These are phyloP conservation scores for Thereva unica DNA, from an alignment of 2,888 invertebrate species.

Conservation along the genomic window DNA sequence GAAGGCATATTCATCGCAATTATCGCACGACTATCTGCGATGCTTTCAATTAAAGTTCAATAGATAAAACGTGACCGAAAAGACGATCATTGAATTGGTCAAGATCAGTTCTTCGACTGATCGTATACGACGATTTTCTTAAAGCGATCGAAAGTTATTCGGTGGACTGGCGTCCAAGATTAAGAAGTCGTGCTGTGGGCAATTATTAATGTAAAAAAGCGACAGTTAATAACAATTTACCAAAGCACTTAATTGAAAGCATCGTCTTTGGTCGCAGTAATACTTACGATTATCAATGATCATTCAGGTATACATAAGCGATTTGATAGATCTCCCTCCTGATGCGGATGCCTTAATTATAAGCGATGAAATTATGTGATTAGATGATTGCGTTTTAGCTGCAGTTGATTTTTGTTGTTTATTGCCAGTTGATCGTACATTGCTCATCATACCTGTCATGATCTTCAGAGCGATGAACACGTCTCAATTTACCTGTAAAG, in stretches of 20 bases:
- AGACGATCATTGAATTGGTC: constrained; percentile 23
- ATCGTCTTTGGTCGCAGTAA: constrained; percentile 10
- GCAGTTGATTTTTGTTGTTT: constrained; percentile 19
- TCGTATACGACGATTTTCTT: constrained; percentile 5
- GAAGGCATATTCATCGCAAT: constrained; percentile 1
- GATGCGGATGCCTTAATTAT: constrained; percentile 25
- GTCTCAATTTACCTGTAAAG: constrained; percentile 31
- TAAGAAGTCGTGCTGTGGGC: constrained; percentile 23
- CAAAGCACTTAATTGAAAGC: constrained; percentile 19
- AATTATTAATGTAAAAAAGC: not conserved
- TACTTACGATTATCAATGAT: not conserved
- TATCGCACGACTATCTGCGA: constrained; percentile 26
- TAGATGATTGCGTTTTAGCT: constrained; percentile 21
- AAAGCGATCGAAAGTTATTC: constrained; percentile 24
- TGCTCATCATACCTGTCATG: constrained; percentile 28
- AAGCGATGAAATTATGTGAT: constrained; percentile 23
- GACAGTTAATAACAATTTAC: constrained; percentile 22
- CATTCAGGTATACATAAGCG: not conserved
- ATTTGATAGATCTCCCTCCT: not conserved
- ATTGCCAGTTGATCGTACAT: constrained; percentile 12
- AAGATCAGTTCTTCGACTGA: constrained; percentile 24
- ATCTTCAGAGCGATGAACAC: constrained; percentile 20
- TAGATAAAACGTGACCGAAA: constrained; percentile 31
- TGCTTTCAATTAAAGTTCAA: constrained; percentile 32
- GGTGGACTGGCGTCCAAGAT: constrained; percentile 3